A percentile compares a stretch with the other conserved stretches of the same genome.
Conservation (phyloP, 1,140 invertebrate genomes). For the Frieseomelitta varia region DNA sequence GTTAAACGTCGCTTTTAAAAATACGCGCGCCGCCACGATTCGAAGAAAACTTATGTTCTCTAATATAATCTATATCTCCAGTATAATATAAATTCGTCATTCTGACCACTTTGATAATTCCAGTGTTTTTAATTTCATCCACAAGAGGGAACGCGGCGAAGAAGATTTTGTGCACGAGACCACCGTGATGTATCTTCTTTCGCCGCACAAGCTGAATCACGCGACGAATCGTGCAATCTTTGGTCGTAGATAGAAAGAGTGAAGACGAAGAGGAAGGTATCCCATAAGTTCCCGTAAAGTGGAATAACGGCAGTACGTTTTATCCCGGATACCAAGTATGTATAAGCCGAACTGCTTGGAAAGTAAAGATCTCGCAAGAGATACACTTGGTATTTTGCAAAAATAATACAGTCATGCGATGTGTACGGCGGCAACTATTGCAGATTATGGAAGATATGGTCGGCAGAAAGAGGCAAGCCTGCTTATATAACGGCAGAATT, state of each 20-base stretch:
- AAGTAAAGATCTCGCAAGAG: background rate
- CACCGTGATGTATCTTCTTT: background rate
- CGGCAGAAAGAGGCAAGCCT: background rate
- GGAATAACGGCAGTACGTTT: background rate
- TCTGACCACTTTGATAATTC: too few relatives aligned
- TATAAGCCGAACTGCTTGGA: background rate
- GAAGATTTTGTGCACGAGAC: background rate
- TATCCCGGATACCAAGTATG: background rate
- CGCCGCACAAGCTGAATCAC: background rate
- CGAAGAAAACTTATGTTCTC: too few relatives aligned
- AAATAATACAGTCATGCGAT: background rate
- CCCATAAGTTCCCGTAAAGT: background rate
- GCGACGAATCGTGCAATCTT: background rate
- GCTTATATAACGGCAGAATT: background rate
- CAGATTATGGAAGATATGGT: background rate
- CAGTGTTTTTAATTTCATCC: background rate
- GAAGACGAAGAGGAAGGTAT: background rate
- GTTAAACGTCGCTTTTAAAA: too few relatives aligned
- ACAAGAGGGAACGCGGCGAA: background rate
- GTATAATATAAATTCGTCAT: background rate
- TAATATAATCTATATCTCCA: too few relatives aligned
- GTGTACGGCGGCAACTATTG: background rate
- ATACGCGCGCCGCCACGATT: too few relatives aligned
- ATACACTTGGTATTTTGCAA: background rate
- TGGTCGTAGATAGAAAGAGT: background rate